phyloP scores from a whole-genome alignment of 2,888 invertebrate genomes.

The Sialis lutaria region DNA sequence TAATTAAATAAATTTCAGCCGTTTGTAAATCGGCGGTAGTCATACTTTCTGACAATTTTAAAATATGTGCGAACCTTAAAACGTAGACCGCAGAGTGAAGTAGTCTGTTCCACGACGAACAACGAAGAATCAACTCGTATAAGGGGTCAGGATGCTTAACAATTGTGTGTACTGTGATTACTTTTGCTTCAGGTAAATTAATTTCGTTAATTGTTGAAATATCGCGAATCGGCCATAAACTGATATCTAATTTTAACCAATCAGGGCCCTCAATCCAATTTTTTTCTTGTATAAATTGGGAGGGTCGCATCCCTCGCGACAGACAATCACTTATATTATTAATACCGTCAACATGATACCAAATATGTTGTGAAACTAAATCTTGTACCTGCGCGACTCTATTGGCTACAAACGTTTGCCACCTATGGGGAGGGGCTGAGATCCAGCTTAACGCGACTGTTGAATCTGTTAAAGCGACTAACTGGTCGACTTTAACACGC shows the following conservation, averaged over 20 bases:
- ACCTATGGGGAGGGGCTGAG: neutral
- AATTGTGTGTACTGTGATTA: too few relatives aligned
- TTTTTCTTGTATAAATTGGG: neutral
- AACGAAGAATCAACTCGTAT: too few relatives aligned
- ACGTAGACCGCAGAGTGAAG: neutral
- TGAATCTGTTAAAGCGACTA: neutral
- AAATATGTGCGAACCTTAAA: neutral
- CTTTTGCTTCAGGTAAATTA: neutral
- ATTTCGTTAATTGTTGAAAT: neutral
- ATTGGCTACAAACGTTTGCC: neutral
- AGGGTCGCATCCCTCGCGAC: neutral
- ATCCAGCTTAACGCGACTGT: neutral
- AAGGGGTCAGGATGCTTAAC: too few relatives aligned
- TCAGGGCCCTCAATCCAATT: neutral
- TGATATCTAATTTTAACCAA: neutral
- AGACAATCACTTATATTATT: constrained; percentile 1
- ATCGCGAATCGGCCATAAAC: neutral
- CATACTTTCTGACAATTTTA: too few relatives aligned
- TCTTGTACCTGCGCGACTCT: neutral
- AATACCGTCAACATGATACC: neutral
- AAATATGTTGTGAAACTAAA: neutral
- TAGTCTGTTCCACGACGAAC: neutral
- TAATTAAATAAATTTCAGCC: too few relatives aligned
- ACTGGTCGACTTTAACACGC: neutral
- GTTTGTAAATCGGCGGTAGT: too few relatives aligned